These are phyloP conservation scores for Drosophila eohydei DNA, from an alignment of 2,888 invertebrate genomes.

Conservation along the genomic window DNA sequence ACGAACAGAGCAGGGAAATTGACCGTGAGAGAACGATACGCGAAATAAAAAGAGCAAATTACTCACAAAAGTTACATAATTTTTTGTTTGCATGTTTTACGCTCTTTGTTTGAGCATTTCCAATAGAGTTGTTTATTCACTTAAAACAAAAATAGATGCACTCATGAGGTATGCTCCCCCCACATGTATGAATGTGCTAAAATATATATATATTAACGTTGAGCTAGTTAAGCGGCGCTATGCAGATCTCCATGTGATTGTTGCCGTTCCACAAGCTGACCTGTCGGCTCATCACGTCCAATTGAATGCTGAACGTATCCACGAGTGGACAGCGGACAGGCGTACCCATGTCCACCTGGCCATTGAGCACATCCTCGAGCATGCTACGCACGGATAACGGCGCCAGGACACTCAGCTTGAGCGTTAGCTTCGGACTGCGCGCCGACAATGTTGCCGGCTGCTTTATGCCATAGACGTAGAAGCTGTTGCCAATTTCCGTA, in stretches of 20 bases:
- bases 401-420: constrained; percentile 71
- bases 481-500: constrained; percentile 59
- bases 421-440: constrained; percentile 46
- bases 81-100: neutral
- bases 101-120: neutral
- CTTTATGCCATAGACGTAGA: constrained; percentile 72
- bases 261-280: neutral
- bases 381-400: constrained; percentile 53
- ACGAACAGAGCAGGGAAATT: too few relatives aligned
- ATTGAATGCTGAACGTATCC: constrained; percentile 19
- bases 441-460: neutral
- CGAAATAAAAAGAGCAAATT: too few relatives aligned
- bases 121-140: constrained; percentile 2
- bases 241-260: constrained; percentile 4
- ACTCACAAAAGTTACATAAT: neutral
- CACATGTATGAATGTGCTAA: too few relatives aligned
- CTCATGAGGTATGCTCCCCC: neutral
- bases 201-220: too few relatives aligned
- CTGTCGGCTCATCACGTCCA: constrained; percentile 20
- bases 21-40: too few relatives aligned
- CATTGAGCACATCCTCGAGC: constrained; percentile 62
- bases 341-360: constrained; percentile 38
- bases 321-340: constrained; percentile 33
- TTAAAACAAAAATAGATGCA: neutral
- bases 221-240: constrained; percentile 15